phyloP scores from a whole-genome alignment of 2,797 vertebrate genomes.

The Myotis myotis region DNA sequence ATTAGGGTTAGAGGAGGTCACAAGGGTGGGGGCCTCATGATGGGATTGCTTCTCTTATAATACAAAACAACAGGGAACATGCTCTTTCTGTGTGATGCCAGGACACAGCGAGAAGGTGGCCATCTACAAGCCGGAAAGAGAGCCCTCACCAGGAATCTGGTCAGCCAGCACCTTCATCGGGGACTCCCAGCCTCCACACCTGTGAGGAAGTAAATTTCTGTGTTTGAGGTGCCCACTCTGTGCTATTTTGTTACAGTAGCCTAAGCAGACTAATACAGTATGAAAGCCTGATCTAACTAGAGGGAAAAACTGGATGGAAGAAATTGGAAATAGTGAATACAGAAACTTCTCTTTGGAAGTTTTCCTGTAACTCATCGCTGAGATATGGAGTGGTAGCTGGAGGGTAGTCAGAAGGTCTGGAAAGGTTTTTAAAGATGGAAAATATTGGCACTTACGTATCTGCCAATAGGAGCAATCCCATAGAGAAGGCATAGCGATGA shows the following conservation, averaged over 20 bases:
- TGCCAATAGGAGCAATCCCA: not conserved
- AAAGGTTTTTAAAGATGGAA: not conserved
- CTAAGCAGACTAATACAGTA: not conserved
- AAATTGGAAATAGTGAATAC: not conserved
- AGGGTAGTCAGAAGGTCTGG: not conserved
- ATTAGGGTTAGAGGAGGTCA: not conserved
- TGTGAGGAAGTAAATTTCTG: not conserved
- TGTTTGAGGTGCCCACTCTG: not conserved
- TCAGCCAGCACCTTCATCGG: not conserved
- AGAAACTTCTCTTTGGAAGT: not conserved
- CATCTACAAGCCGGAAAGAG: not conserved
- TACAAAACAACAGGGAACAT: not conserved
- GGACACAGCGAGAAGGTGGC: not conserved
- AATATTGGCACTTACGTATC: not conserved
- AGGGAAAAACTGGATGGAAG: not conserved
- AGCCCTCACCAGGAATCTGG: no score
- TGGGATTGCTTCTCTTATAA: not conserved
- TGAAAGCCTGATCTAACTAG: not conserved
- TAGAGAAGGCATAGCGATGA: not conserved
- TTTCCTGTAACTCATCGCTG: not conserved
- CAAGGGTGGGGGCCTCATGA: not conserved
- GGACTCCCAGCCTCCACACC: not conserved
- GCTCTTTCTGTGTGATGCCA: not conserved
- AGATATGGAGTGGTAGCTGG: not conserved
- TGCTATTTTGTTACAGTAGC: not conserved